Evolutionary conservation across 2,113 vertebrate species (phyloP), one percentile per base, ranked within the genome.

Genomic region (Coracopsis vasa): DNA sequence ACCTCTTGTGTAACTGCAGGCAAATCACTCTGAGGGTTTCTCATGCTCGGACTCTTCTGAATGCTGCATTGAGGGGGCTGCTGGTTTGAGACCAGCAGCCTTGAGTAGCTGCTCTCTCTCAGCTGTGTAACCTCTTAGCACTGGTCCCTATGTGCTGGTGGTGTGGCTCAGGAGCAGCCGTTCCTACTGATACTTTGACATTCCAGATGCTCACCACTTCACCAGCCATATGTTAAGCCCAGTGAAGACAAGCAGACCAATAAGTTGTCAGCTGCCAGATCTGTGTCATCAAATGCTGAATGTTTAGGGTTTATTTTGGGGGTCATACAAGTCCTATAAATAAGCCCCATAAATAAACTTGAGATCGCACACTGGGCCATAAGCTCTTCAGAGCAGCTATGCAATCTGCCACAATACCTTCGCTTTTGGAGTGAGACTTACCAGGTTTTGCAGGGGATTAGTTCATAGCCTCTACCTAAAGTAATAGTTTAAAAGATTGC

Each of bases 51-150:
- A 1, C 42, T 70, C 23, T 35, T n/a, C 44, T 50, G 64, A 48
- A 5, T 5, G 2, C 33, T 37, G 16, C 1, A 3, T 6, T 19
- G 37, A 27, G 41, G 39, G 1, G 9, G 0, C 7, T 28, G 45
- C 21, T 85, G 54, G 50, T 65, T 7, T 56, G 61, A 60, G 62
- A 33, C 23, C 37, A 37, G 69, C 29, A 45, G 54, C 69, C 13
- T 4, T 2, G 35, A 42, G 86, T 19, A 58, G 79, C 88, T 85
- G 47, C 39, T n/a, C 11, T 2, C 25, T 84, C 54, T 42, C 5
- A 9, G 69, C 89, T 47, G 2, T 2, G 18, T 13, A 5, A 6
- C 6, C 0, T 2, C 72, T 47, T 3, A 41, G 71, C 13, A 0
- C 67, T 16, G 58, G 1, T 54, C 80, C 53, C n/a, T 16, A 1